Conservation (phyloP, 2,888 invertebrate species). For the Drosophila limbata region DNA sequence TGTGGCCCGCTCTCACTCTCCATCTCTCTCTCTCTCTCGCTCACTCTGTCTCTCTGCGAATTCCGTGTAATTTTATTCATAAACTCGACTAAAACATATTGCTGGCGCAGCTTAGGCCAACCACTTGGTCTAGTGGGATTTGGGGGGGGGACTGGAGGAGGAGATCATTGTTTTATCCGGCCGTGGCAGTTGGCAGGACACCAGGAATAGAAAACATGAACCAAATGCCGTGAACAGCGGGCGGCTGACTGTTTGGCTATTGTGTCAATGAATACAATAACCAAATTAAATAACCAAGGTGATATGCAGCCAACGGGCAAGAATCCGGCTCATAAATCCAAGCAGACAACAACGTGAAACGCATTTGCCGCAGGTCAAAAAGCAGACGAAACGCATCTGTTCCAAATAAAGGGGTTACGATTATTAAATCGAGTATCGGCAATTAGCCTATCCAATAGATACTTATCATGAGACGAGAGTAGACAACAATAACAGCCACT, state of each 20-base stretch:
- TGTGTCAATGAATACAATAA: constrained; percentile 85
- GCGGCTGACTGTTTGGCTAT: constrained; percentile 68
- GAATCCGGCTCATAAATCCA: constrained; percentile 14
- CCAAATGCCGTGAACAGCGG: constrained; percentile 55
- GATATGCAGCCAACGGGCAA: constrained; percentile 62
- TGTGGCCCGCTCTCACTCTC: constrained; percentile 42
- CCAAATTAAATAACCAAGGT: constrained; percentile 83
- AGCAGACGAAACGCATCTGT: constrained; percentile 1
- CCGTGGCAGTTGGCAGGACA: constrained; percentile 74
- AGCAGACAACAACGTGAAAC: neutral
- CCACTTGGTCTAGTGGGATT: constrained; percentile 9
- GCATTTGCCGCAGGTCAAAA: constrained; percentile 31
- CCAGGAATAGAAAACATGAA: constrained; percentile 44
- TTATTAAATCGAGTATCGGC: constrained; percentile 22
- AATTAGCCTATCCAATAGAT: constrained; percentile 72
- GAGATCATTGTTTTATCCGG: constrained; percentile 42
- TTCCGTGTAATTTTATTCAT: constrained; percentile 76
- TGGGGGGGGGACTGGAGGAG: neutral
- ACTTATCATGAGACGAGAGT: constrained; percentile 53
- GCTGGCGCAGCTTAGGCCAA: constrained; percentile 40
- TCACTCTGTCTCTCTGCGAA: constrained; percentile 19
- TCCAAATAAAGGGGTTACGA: too few species aligned
- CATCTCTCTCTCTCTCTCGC: constrained; percentile 5
- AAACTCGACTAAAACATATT: constrained; percentile 68
- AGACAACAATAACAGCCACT: constrained; percentile 46